Conservation (phyloP, 1,140 invertebrate genomes). For the Cyrtorhinus lividipennis region DNA sequence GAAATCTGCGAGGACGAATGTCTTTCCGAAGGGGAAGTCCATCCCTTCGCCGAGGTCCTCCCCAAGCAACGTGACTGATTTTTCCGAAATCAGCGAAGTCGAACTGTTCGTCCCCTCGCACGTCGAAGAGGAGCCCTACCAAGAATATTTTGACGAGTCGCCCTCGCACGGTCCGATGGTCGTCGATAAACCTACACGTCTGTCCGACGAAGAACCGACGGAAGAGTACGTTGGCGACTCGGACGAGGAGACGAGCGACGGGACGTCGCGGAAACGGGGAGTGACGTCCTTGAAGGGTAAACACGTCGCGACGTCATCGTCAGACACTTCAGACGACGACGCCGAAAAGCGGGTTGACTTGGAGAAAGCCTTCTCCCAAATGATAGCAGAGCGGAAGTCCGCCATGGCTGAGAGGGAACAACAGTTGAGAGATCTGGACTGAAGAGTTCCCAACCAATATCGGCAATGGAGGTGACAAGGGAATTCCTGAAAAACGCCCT, state of each 20-base stretch:
- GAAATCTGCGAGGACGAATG: slow-evolving; percentile 2
- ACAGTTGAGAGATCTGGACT: not conserved
- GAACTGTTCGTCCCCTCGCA: not conserved
- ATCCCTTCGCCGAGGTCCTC: not conserved
- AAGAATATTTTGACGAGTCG: not conserved
- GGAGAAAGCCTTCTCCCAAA: not conserved
- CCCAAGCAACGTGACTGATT: not conserved
- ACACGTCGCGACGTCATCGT: not conserved
- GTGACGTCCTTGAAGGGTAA: not conserved
- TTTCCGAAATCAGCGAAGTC: not conserved
- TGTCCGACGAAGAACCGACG: not conserved
- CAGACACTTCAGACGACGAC: not conserved
- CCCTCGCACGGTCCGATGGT: not conserved
- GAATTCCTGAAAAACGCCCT: too few species aligned
- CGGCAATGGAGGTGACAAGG: too few species aligned
- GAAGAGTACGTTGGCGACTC: not conserved
- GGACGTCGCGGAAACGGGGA: not conserved
- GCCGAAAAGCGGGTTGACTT: not conserved
- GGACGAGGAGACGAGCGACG: not conserved
- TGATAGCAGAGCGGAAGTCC: not conserved
- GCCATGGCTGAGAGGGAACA: not conserved
- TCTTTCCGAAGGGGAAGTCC: not conserved
- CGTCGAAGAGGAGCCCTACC: not conserved
- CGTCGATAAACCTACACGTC: not conserved
- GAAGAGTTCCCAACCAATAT: too few species aligned